Base-by-base conservation (phyloP, 1,140 invertebrate species). In the Conus ventricosus region DNA sequence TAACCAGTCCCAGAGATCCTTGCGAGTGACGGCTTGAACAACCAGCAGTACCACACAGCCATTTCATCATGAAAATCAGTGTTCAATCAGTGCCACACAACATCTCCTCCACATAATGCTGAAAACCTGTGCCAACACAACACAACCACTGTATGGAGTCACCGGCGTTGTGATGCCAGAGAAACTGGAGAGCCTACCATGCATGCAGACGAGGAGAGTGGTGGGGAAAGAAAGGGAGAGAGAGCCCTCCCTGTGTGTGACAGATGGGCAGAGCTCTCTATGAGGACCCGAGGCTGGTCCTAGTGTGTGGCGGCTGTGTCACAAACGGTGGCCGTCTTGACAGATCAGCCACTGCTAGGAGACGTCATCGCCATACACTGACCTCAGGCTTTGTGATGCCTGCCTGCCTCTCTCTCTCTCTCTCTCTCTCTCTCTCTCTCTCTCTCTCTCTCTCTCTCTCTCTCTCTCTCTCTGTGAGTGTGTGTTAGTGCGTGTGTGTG, bases 311-410 rank as follows among this genome's bases (percentile, higher is more conserved):
- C 76, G 76, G 11, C 39, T 27, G 39, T 78, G 76, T 27, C 76
- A 78, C 76, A 78, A 78, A 78, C 51, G 5, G 81, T 57, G 81
- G 53, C 81, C 54, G 81, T 83, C 81, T 53, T 83, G 81, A 57
- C 81, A 54, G 81, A 83, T 83, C 81, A 83, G 81, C 53, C 51
- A 57, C 67, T 71, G 67, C 60, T 63, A 63, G 25, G 17, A 81
- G 78, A 81, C 78, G 78, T 81, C 78, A 81, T 27, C 27, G 53
- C 27, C 25, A 51, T 81, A 81, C 17, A 81, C 17, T 81, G 78
- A 54, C 78, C 78, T 15, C 27, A 51, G 53, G 78, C 53, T 63
- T 63, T 63, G 60, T 63, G 60, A 63, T 63, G 60, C 60, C 27
- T 17, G 11, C 10, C 75, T 78, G 3, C 5, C 75, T 78, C 75